Base-by-base conservation (phyloP, 64 coral and sea anemone species). In the Astreopora myriophthalma region DNA sequence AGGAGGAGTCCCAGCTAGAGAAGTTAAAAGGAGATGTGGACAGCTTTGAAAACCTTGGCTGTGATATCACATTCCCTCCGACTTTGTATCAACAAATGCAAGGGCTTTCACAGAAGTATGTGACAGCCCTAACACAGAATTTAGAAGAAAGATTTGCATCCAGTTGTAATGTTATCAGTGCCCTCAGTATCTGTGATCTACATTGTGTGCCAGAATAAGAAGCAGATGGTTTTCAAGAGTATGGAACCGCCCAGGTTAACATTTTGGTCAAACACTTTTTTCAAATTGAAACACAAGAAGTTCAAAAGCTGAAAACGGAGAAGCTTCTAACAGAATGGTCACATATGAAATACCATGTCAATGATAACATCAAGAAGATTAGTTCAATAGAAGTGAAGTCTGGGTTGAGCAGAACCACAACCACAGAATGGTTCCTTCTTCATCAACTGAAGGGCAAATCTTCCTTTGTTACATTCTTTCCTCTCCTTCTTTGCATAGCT, bases 381-480 rank as follows among this genome's bases (percentile, higher is more conserved):
- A 81, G 57, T 81, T 46, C 78, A 81, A 44, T 28, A 52, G 78
- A 81, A 52, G 78, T 81, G 78, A 81, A 30, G 78, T 49, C 37
- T 48, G 78, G 49, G 22, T 81, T 46, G 24, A 81, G 60, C 58
- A 81, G 58, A 81, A 81, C 78, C 44, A 58, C 78, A 12, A 48
- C 78, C 58, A 81, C 46, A 81, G 78, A 81, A 81, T 81, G 78
- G 44, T 81, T 81, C 31, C 78, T 81, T 81, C 78, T 81, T 81
- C 78, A 79, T 52, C 78, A 58, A 44, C 78, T 81, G 57, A 81
- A 52, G 78, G 31, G 31, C 58, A 81, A 81, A 81, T 81, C 78
- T 81, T 58, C 78, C 78, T 81, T 81, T 81, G 78, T 61, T 81
- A 81, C 78, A 81, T 81, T 81, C 78, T 81, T 81, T 46, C 78